phyloP scores from a whole-genome alignment of 2,888 invertebrate genomes.

The Acanthoscelides obtectus region DNA sequence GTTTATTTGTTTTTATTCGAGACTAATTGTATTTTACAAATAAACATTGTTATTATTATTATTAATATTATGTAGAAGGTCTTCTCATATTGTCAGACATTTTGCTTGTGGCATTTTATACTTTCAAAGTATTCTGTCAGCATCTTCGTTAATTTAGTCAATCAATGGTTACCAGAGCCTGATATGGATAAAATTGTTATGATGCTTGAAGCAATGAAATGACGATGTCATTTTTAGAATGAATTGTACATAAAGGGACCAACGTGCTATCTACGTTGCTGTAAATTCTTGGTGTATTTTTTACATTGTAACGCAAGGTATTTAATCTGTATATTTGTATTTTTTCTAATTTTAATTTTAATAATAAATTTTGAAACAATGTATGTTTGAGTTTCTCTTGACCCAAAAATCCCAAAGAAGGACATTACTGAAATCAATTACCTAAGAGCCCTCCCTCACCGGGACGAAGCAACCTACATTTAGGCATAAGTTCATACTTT shows the following conservation, averaged over 20 bases:
- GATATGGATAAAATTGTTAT: constrained; percentile 20
- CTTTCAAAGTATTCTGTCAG: not conserved
- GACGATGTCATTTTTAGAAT: constrained; percentile 23
- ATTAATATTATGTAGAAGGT: too few relatives aligned
- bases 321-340: constrained; percentile 38
- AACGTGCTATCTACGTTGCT: constrained; percentile 27
- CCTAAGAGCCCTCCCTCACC: too few relatives aligned
- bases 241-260: constrained; percentile 30
- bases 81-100: too few relatives aligned
- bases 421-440: too few relatives aligned
- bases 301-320: constrained; percentile 27
- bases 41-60: too few relatives aligned
- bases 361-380: constrained; percentile 27
- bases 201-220: constrained; percentile 21
- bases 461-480: too few relatives aligned
- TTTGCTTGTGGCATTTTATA: too few relatives aligned
- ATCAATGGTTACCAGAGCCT: constrained; percentile 36
- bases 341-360: constrained; percentile 33
- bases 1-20: too few relatives aligned
- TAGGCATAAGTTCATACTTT: too few relatives aligned
- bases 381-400: constrained; percentile 6
- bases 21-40: too few relatives aligned
- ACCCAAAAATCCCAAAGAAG: too few relatives aligned
- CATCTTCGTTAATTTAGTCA: constrained; percentile 33
- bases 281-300: constrained; percentile 28